phyloP scores from a whole-genome alignment of 2,113 vertebrate genomes.

The Mionectes macconnelli region DNA sequence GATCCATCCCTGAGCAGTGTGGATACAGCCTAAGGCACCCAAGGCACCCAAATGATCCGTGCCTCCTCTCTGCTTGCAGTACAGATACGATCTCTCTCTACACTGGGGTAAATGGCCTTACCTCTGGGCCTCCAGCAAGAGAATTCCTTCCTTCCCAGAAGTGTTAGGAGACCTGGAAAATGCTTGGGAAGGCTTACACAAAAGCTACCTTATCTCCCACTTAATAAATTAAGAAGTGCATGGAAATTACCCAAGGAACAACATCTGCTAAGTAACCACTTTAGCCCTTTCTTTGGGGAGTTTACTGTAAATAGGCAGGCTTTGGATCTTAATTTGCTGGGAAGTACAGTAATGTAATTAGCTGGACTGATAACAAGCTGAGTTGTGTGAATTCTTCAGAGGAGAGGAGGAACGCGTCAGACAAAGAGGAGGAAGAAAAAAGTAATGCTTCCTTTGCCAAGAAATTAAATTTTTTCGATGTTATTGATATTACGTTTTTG shows the following conservation, averaged over 20 bases:
- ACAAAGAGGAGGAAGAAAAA: background rate
- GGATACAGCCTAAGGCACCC: background rate
- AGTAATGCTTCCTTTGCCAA: background rate
- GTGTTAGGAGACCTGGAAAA: background rate
- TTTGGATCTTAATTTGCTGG: slow-evolving; percentile 37
- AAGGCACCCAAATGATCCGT: background rate
- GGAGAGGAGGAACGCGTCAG: background rate
- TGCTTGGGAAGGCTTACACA: background rate
- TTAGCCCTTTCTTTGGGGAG: background rate
- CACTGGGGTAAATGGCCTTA: background rate
- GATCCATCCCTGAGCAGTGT: background rate
- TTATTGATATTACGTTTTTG: too few species aligned
- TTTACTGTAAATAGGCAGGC: slow-evolving; percentile 19
- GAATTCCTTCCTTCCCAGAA: background rate
- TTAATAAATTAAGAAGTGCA: background rate
- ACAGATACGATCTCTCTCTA: background rate
- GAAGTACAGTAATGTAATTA: slow-evolving; percentile 25
- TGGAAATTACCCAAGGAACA: background rate
- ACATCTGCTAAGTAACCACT: slow-evolving; percentile 20
- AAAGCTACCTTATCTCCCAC: slow-evolving; percentile 3
- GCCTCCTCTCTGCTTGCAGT: background rate
- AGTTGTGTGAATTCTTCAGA: background rate
- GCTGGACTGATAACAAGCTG: background rate
- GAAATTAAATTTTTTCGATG: background rate
- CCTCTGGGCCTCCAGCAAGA: background rate